A percentile compares a stretch with the other conserved stretches of the same genome.
Conservation (phyloP, 2,797 vertebrate species). For the Philypnodon macrostomus region DNA sequence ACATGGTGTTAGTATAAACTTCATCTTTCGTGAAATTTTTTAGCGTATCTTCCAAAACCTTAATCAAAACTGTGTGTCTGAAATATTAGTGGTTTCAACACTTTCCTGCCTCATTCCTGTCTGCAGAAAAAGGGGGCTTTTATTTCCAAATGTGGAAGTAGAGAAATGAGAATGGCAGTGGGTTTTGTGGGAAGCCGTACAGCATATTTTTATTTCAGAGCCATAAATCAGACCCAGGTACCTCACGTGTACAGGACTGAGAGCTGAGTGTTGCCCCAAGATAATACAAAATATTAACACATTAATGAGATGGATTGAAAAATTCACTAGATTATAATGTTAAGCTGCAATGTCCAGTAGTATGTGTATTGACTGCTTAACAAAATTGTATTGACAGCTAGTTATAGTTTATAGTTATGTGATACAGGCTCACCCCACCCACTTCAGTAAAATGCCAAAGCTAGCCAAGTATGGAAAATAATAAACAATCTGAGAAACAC, state of each 20-base stretch:
- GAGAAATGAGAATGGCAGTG: slow-evolving; percentile 10
- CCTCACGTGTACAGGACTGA: not conserved
- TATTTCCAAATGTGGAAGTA: slow-evolving; percentile 17
- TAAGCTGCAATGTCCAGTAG: no score
- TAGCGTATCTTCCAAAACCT: not conserved
- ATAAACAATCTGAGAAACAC: no score
- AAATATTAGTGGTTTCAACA: slow-evolving; percentile 12
- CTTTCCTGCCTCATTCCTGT: slow-evolving; percentile 12
- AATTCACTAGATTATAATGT: no score
- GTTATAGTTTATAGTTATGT: no score
- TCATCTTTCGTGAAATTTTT: not conserved
- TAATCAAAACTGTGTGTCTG: slow-evolving; percentile 12
- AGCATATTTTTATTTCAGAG: slow-evolving; percentile 23
- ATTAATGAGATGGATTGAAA: no score
- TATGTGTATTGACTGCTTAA: no score
- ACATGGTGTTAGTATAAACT: not conserved
- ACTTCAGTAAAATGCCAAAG: not conserved
- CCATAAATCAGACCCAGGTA: slow-evolving; percentile 32
- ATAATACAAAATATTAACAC: no score
- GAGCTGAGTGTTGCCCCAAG: no score
- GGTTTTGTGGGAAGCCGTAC: slow-evolving; percentile 5
- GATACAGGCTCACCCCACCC: slow-evolving; percentile 18
- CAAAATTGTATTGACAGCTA: no score
- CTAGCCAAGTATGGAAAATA: slow-evolving; percentile 8
- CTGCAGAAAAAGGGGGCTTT: slow-evolving; percentile 3